Evolutionary conservation across 1,140 invertebrate species (phyloP), one percentile per base, ranked within the genome.

Genomic region (Eumeta japonica): DNA sequence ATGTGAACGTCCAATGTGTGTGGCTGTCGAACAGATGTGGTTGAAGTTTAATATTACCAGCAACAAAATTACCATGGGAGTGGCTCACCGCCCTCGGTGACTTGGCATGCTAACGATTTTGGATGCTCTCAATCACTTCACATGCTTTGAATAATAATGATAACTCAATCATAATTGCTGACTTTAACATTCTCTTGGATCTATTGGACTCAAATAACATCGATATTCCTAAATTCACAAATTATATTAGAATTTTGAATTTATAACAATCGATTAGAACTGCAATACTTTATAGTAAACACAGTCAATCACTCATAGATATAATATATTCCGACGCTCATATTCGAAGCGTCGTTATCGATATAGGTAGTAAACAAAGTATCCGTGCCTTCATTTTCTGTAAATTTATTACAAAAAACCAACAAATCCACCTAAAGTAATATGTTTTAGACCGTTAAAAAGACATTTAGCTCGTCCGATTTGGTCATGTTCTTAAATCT

Each of bases 21-120:
- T 35, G 34, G 34, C 10, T 35, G 17, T n/a, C n/a, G n/a, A n/a
- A n/a, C n/a, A n/a, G n/a, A n/a, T n/a, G n/a, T n/a, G n/a, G n/a
- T n/a, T n/a, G n/a, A n/a, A n/a, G n/a, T n/a, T n/a, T n/a, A n/a
- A n/a, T n/a, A n/a, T n/a, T n/a, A n/a, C n/a, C n/a, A n/a, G n/a
- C n/a, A n/a, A n/a, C n/a, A 35, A 35, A 35, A 3, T 35, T 20
- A 35, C 12, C 12, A 35, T 35, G n/a, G n/a, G n/a, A n/a, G n/a
- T n/a, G n/a, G n/a, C n/a, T n/a, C n/a, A n/a, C n/a, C n/a, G n/a
- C n/a, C n/a, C n/a, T n/a, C n/a, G n/a, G n/a, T n/a, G n/a, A n/a
- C n/a, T n/a, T n/a, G n/a, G n/a, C n/a, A n/a, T n/a, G n/a, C n/a
- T n/a, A n/a, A n/a, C n/a, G n/a, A n/a, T n/a, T n/a, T n/a, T n/a